Evolutionary conservation across 2,113 vertebrate species (phyloP).

Genomic region (Coryphaenoides rupestris): DNA sequence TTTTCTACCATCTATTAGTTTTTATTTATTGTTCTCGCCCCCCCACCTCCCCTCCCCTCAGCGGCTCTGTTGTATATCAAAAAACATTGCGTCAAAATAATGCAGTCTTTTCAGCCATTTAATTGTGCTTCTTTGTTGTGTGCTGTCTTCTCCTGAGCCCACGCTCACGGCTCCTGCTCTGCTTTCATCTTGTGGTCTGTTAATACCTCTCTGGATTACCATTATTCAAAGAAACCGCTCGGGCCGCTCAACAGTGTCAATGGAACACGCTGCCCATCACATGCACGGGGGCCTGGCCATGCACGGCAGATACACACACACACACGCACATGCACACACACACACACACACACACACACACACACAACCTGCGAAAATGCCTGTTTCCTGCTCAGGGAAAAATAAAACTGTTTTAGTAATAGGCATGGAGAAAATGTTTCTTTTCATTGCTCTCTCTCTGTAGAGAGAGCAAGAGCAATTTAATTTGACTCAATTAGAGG

Average conservation of each 20-base stretch:
- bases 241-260: too few relatives aligned
- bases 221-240: conserved; percentile 35
- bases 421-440: too few relatives aligned
- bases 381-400: conserved; percentile 1
- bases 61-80: too few relatives aligned
- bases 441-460: too few relatives aligned
- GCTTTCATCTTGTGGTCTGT: conserved; percentile 37
- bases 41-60: neutral
- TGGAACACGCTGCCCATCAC: neutral
- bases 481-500: too few relatives aligned
- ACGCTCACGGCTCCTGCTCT: conserved; percentile 1
- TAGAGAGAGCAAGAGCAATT: too few relatives aligned
- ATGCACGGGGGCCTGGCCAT: too few relatives aligned
- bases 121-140: conserved; percentile 18
- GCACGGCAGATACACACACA: neutral
- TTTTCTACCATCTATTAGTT: conserved; percentile 1
- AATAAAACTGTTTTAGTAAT: too few relatives aligned
- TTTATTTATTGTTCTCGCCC: conserved; percentile 11
- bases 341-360: neutral
- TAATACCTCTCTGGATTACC: conserved; percentile 21
- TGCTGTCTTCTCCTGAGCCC: conserved; percentile 32
- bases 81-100: too few relatives aligned
- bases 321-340: neutral
- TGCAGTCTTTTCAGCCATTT: neutral
- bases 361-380: neutral